These are phyloP conservation scores for Morpho deidamia DNA, from an alignment of 2,888 invertebrate genomes.

Conservation along the genomic window DNA sequence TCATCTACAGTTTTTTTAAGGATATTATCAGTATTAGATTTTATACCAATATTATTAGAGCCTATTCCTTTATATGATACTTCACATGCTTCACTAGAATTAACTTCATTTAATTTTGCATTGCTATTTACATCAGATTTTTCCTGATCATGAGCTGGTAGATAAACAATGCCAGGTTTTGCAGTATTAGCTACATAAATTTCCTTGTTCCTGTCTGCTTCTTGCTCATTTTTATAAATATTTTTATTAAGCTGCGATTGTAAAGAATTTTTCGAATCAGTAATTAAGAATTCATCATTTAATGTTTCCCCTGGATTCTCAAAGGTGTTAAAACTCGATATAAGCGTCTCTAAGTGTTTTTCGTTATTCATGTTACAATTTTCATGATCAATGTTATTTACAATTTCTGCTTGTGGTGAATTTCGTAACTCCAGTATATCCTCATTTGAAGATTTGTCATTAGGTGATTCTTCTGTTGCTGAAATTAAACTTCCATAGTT, in stretches of 20 bases:
- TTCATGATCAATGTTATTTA: neutral
- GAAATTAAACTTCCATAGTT: neutral
- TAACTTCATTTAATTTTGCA: neutral
- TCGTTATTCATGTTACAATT: too few species aligned
- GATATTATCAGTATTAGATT: neutral
- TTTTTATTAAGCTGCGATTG: too few species aligned
- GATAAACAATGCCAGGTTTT: too few species aligned
- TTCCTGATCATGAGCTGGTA: neutral
- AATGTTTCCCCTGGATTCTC: too few species aligned
- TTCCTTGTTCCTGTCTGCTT: too few species aligned
- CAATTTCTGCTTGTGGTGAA: neutral
- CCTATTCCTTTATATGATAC: too few species aligned
- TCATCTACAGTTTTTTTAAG: neutral
- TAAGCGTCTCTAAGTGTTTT: too few species aligned
- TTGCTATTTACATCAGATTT: neutral
- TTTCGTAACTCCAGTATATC: slow-evolving; percentile 1
- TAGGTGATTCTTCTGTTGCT: neutral
- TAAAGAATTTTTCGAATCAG: too few species aligned
- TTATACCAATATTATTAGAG: neutral
- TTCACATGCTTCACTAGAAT: neutral
- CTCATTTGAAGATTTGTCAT: neutral
- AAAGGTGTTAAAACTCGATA: too few species aligned
- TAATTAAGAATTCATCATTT: too few species aligned
- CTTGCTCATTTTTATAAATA: too few species aligned
- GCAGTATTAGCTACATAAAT: too few species aligned